Conservation (phyloP, 2,113 vertebrate genomes). For the Lathamus discolor region DNA sequence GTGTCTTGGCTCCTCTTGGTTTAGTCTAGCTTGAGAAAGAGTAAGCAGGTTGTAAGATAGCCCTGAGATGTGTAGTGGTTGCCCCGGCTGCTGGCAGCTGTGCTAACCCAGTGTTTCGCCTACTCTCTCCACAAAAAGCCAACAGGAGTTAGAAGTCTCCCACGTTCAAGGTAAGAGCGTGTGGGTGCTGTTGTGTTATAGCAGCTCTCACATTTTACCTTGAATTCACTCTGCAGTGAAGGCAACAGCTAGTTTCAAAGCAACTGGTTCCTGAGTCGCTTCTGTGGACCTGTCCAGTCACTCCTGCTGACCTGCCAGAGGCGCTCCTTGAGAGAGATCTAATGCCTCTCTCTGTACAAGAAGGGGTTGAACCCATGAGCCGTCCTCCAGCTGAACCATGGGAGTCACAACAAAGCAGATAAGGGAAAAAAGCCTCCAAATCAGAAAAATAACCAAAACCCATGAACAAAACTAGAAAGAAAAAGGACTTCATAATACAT, state of each 20-base stretch:
- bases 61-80: neutral
- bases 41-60: neutral
- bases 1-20: neutral
- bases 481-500: neutral
- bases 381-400: neutral
- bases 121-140: neutral
- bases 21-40: neutral
- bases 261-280: neutral
- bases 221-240: neutral
- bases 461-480: neutral
- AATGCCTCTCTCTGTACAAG: neutral
- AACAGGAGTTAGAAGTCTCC: neutral
- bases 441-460: neutral
- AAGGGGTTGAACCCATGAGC: neutral
- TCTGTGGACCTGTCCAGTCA: neutral
- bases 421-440: neutral
- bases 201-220: neutral
- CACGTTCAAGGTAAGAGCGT: fast-evolving
- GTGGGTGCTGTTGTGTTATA: neutral
- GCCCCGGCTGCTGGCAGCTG: neutral
- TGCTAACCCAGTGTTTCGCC: neutral
- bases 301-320: neutral
- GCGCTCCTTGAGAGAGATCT: neutral
- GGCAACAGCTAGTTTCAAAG: neutral
- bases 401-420: neutral